Evolutionary conservation across 2,113 vertebrate species (phyloP), one percentile per base, ranked within the genome.

Genomic region (Myrmecophaga tridactyla): DNA sequence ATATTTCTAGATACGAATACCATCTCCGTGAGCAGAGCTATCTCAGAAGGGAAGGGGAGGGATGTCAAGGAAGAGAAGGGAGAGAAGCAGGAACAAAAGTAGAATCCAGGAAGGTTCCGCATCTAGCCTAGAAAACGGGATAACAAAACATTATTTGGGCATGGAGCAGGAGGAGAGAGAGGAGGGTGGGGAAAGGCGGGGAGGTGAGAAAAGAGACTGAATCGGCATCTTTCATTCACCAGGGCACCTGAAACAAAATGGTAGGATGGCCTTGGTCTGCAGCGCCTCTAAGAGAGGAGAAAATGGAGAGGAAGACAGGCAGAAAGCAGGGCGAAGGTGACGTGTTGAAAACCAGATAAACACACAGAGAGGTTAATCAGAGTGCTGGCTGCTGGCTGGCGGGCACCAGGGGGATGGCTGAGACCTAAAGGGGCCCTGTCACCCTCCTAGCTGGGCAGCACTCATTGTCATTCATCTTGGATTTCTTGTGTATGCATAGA

Each of bases 241-340:
- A 97, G 97, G 97, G 97, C 96, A 98, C 98, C 98, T 99, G 97
- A 94, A 98, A 99, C 97, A 98, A 97, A 98, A 97, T n/a, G 92
- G 97, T 97, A 86, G 97, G 95, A 14, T 83, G 95, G 80, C n/a
- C 78, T 51, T 15, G 86, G 58, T 88, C 90, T 48, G 63, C 85
- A 21, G 11, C 58, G 89, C 67, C 80, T 82, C 88, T 67, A 92
- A 56, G 96, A 85, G 87, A 96, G 81, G 88, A 86, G 73, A 96
- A 97, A 82, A 65, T 77, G 70, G 95, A 90, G 77, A 96, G 90
- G 96, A 92, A 96, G 97, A 97, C 90, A 93, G 89, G 97, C 72
- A 96, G 97, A 98, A 96, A 93, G 97, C 92, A 97, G 92, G 87
- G 97, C 75, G 94, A 89, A 97, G 92, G 95, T 81, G 93, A 96